Conservation (phyloP, 2,797 vertebrate species). For the Uromys caudimaculatus region DNA sequence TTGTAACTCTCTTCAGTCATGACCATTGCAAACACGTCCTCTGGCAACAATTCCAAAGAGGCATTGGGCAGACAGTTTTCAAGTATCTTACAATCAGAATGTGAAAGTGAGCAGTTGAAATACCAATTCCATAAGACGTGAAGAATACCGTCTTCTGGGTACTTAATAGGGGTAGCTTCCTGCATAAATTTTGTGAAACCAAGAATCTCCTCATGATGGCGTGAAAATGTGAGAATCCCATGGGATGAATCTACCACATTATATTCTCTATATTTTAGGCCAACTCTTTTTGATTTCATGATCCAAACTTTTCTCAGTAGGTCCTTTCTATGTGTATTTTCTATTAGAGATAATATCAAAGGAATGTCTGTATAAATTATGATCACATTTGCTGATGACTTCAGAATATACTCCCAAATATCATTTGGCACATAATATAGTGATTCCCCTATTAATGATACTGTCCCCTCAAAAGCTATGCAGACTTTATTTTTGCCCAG, state of each 20-base stretch:
- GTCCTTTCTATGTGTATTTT: neutral
- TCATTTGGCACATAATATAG: neutral
- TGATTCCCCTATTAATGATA: neutral
- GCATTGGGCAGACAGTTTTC: neutral
- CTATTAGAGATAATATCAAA: neutral
- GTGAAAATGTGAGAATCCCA: neutral
- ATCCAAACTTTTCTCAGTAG: neutral
- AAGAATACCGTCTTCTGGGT: neutral
- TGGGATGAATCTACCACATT: neutral
- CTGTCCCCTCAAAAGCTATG: neutral
- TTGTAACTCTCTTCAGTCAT: neutral
- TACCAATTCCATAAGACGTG: neutral
- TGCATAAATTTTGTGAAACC: neutral
- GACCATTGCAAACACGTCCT: neutral
- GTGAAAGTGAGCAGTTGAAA: neutral
- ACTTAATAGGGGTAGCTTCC: neutral
- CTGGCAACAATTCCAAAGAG: neutral
- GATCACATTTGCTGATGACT: neutral
- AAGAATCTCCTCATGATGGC: neutral
- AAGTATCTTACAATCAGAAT: neutral
- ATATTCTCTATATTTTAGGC: neutral
- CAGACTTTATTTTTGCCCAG: neutral
- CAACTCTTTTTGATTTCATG: neutral
- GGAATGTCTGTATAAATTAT: neutral
- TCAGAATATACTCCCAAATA: rapidly evolving